Evolutionary conservation across 2,888 invertebrate genomes (phyloP).

Genomic region (Linyphia triangularis): DNA sequence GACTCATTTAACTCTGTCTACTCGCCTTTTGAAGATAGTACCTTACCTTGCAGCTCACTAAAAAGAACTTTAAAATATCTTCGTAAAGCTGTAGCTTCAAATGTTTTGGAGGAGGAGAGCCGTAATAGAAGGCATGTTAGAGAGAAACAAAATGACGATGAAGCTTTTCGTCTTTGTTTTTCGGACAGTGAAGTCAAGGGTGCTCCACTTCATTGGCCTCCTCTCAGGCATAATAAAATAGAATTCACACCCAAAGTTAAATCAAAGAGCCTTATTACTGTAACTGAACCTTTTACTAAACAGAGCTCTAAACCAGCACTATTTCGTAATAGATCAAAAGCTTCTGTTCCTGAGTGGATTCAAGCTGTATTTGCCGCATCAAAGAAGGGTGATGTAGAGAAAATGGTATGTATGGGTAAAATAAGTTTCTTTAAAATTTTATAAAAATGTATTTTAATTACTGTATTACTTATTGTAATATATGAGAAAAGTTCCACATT

Average conservation of each 20-base stretch:
- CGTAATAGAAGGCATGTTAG: constrained; percentile 29
- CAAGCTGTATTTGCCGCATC: constrained; percentile 79
- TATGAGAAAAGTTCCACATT: too few relatives aligned
- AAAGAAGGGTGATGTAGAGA: constrained; percentile 79
- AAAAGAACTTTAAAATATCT: constrained; percentile 72
- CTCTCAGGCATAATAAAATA: constrained; percentile 43
- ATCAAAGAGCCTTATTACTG: constrained; percentile 60
- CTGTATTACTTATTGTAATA: too few relatives aligned
- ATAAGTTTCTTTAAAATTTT: too few relatives aligned
- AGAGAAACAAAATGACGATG: constrained; percentile 47
- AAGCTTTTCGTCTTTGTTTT: constrained; percentile 71
- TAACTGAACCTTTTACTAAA: constrained; percentile 24
- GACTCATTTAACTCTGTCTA: constrained; percentile 42
- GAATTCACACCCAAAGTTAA: constrained; percentile 44
- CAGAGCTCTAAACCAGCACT: constrained; percentile 34
- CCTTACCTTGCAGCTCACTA: constrained; percentile 64
- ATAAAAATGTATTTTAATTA: too few relatives aligned
- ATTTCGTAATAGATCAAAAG: constrained; percentile 46
- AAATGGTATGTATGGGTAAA: constrained; percentile 79
- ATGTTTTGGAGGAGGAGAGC: constrained; percentile 58
- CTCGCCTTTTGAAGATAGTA: constrained; percentile 48
- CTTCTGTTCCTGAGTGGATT: constrained; percentile 80
- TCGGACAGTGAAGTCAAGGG: constrained; percentile 74
- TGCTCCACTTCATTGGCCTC: constrained; percentile 49
- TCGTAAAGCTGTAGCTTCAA: constrained; percentile 68